phyloP scores from a whole-genome alignment of 2,113 vertebrate species.

The Calonectris borealis region DNA sequence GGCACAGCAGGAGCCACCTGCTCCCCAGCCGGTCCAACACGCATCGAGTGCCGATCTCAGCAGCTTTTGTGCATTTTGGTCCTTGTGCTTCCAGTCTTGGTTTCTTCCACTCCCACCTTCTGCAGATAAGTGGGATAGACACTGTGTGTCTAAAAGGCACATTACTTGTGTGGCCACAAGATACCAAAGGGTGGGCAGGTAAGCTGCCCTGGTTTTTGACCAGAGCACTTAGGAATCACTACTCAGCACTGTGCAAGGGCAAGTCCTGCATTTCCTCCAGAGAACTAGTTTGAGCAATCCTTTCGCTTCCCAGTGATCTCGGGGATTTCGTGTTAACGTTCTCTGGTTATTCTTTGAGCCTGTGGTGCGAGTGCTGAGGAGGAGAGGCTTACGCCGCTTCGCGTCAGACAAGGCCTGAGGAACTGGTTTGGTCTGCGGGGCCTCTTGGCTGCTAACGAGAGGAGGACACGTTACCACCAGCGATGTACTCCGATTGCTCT shows the following conservation, averaged over 20 bases:
- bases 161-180: background rate
- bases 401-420: too few relatives aligned
- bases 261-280: background rate
- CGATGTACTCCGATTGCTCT: fast-evolving
- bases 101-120: background rate
- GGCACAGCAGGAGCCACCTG: fast-evolving
- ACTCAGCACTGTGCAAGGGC: background rate
- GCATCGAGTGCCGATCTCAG: fast-evolving
- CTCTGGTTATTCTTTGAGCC: too few relatives aligned
- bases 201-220: background rate
- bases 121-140: background rate
- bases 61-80: background rate
- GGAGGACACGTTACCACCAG: fast-evolving
- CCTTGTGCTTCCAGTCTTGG: background rate
- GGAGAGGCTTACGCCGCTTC: too few relatives aligned
- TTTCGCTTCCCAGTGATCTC: background rate
- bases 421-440: fast-evolving
- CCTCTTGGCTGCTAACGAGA: background rate
- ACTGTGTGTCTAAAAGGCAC: background rate
- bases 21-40: fast-evolving
- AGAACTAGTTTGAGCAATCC: fast-evolving
- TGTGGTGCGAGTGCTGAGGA: fast-evolving
- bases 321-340: fast-evolving
- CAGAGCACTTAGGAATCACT: fast-evolving
- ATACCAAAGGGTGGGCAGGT: too few relatives aligned